A percentile compares a stretch with the other conserved stretches of the same genome.
These are phyloP conservation scores for Pararge aegeria DNA, from an alignment of 1,140 invertebrate species.

Conservation along the genomic window DNA sequence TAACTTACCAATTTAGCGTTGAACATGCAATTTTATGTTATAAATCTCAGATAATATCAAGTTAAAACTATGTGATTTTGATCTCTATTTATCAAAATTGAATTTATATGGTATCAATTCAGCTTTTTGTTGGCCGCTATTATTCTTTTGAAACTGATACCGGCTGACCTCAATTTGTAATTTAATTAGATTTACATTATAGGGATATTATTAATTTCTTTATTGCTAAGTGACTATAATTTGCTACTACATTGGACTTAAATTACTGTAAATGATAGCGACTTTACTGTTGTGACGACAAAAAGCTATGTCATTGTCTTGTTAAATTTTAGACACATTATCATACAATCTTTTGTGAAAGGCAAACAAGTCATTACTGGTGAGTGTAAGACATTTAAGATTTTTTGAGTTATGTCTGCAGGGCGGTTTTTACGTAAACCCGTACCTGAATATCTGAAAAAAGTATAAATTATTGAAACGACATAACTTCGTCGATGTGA, in stretches of 20 bases:
- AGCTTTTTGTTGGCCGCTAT: background rate
- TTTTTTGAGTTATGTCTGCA: too few species aligned
- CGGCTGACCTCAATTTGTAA: constrained; percentile 10
- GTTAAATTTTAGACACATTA: too few species aligned
- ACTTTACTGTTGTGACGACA: too few species aligned
- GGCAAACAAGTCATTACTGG: too few species aligned
- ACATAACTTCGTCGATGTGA: too few species aligned
- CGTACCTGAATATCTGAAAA: too few species aligned
- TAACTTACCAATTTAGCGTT: background rate
- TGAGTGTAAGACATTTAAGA: too few species aligned
- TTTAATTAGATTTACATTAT: background rate
- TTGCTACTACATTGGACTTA: background rate
- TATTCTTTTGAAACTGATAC: constrained; percentile 6
- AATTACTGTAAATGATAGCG: too few species aligned
- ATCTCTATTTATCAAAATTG: constrained; percentile 8
- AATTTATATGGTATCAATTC: background rate
- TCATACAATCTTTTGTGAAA: too few species aligned
- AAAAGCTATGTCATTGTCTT: too few species aligned
- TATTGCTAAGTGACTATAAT: background rate
- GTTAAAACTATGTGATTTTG: background rate
- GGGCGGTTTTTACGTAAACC: too few species aligned
- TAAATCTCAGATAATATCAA: constrained; percentile 1
- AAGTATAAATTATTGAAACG: too few species aligned
- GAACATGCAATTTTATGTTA: background rate
- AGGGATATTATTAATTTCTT: background rate